Base-by-base conservation (phyloP, 2,113 vertebrate species). In the Clupea harengus region DNA sequence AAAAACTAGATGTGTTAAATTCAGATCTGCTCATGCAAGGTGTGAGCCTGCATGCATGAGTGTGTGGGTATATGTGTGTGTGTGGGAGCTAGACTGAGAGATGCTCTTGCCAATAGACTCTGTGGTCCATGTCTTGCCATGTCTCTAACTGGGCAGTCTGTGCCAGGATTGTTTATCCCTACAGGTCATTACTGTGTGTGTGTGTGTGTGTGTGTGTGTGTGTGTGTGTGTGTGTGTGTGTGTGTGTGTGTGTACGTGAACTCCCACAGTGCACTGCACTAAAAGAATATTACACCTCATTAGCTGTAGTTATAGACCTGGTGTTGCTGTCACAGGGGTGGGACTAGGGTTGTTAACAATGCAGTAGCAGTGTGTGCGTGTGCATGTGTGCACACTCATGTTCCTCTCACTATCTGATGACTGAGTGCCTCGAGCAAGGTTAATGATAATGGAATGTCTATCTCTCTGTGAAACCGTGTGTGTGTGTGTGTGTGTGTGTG, bases 401-500 rank as follows among this genome's bases (percentile, higher is more conserved):
- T 72, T 72, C 39, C 39, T 39, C 10, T 32, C 28, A 25, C 64
- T 13, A 72, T 72, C 64, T 72, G 28, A 72, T 72, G 8, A 28
- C 7, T 15, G 64, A 9, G 6, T 28, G n/a, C 64, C n/a, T 28
- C 28, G 25, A 72, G n/a, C 64, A 72, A 72, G 64, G 64, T 72
- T 72, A 72, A 28, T 25, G 64, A 32, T 28, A 72, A 72, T 72
- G 72, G 25, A 78, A 32, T 78, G 25, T 13, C 25, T 17, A 32
- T 78, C 13, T 78, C 54, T 22, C 3, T 22, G 20, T 60, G 54
- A 22, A 60, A 60, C 18, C 22, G 18, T 57, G 54, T 67, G 9
- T 67, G 8, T 67, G 64, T 67, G 64, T 67, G 64, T 67, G 64
- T 67, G 64, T 67, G 64, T n/a, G 18, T 57, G 54, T 57, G 54